These are phyloP conservation scores for Adineta ricciae DNA, from an alignment of 2,888 invertebrate species.

Conservation along the genomic window DNA sequence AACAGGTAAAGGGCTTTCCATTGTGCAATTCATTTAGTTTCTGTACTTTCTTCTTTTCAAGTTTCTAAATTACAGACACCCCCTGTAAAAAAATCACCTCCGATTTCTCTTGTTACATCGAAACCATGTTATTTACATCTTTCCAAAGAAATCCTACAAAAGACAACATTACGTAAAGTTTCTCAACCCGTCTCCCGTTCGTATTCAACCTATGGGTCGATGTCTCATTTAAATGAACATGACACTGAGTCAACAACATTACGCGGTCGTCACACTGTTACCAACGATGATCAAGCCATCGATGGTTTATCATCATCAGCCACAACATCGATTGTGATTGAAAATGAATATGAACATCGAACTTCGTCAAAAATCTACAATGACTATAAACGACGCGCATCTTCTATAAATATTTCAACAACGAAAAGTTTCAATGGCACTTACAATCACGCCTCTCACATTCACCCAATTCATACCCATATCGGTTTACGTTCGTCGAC, in stretches of 20 bases:
- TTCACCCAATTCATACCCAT: neutral
- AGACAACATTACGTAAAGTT: neutral
- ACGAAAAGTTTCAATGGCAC: neutral
- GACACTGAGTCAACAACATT: neutral
- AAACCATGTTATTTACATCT: neutral
- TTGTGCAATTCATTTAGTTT: too few species aligned
- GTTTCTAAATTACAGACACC: neutral
- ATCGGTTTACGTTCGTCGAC: neutral
- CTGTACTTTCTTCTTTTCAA: neutral
- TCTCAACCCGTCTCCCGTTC: neutral
- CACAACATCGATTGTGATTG: neutral
- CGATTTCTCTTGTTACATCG: neutral
- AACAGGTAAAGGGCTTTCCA: neutral
- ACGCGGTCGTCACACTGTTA: neutral
- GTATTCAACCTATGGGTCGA: neutral
- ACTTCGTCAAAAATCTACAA: neutral
- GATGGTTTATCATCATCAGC: neutral
- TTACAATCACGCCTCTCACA: neutral
- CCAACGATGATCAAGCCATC: neutral
- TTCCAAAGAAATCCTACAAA: neutral
- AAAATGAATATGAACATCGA: neutral
- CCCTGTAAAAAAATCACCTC: neutral
- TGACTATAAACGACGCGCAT: conserved; percentile 9
- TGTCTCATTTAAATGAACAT: neutral
- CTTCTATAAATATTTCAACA: neutral